phyloP scores from a whole-genome alignment of 2,888 invertebrate species.

The Aphodius granarius region DNA sequence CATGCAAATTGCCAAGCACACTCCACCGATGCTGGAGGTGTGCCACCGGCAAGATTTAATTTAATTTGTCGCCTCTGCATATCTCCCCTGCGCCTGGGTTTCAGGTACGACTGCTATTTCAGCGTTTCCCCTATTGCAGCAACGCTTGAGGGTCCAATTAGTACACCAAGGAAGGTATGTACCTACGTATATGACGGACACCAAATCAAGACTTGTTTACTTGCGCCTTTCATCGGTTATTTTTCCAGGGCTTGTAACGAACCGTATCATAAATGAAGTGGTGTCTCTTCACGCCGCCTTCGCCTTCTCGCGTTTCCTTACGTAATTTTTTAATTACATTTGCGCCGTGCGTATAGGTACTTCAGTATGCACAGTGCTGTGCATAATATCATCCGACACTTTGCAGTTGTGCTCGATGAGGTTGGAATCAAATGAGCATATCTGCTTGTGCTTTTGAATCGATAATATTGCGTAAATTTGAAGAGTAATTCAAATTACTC shows the following conservation, averaged over 20 bases:
- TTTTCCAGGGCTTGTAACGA: conserved; percentile 29
- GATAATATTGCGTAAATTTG: background rate
- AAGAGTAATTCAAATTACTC: conserved; percentile 1
- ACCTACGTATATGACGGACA: conserved; percentile 32
- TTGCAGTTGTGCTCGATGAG: background rate
- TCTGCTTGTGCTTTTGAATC: background rate
- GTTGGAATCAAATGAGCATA: background rate
- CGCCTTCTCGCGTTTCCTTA: background rate
- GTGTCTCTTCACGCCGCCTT: background rate
- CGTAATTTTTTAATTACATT: conserved; percentile 17
- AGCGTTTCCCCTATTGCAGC: conserved; percentile 26
- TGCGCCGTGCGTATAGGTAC: background rate
- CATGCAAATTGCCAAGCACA: conserved; percentile 40
- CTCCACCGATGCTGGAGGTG: conserved; percentile 38
- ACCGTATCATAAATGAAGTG: conserved; percentile 29
- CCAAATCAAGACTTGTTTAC: conserved; percentile 30
- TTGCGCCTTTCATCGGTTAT: conserved; percentile 27
- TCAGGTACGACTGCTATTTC: conserved; percentile 26
- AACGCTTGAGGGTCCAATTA: conserved; percentile 42
- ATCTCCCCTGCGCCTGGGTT: conserved; percentile 17
- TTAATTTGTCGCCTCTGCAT: conserved; percentile 43
- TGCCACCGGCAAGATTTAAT: conserved; percentile 44
- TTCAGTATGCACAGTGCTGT: background rate
- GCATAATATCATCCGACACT: background rate
- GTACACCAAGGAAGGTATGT: conserved; percentile 38